phyloP scores from a whole-genome alignment of 1,140 invertebrate genomes.

The Drosophila tropicalis region DNA sequence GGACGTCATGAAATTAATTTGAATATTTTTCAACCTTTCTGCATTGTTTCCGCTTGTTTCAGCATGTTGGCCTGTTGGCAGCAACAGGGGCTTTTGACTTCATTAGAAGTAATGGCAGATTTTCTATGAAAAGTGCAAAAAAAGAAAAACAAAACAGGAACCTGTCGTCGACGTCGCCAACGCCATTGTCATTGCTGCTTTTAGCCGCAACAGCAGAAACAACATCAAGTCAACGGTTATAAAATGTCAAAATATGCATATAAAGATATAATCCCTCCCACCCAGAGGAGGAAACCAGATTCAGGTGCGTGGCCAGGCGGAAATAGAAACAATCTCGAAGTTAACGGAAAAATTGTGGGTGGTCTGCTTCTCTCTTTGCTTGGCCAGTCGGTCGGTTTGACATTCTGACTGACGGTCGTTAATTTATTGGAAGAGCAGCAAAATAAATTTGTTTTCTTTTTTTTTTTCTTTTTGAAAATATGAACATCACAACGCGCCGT shows the following conservation, averaged over 20 bases:
- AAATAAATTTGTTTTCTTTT: conserved; percentile 61
- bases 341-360: conserved; percentile 33
- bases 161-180: conserved; percentile 23
- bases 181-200: conserved; percentile 19
- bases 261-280: conserved; percentile 59
- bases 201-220: conserved; percentile 25
- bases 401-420: conserved; percentile 20
- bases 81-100: conserved; percentile 56
- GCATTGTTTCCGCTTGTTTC: conserved; percentile 24
- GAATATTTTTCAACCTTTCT: conserved; percentile 66
- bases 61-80: conserved; percentile 29
- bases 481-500: conserved; percentile 53
- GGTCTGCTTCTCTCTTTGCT: background rate
- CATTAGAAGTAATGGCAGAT: conserved; percentile 68
- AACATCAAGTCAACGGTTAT: conserved; percentile 40
- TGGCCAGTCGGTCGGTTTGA: conserved; percentile 20
- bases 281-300: background rate
- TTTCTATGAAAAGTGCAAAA: conserved; percentile 59
- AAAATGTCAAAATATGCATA: conserved; percentile 63
- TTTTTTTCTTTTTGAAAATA: conserved; percentile 32
- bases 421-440: conserved; percentile 57
- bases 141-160: conserved; percentile 30
- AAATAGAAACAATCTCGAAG: conserved; percentile 52
- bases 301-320: conserved; percentile 24
- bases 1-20: conserved; percentile 74